Evolutionary conservation across 37 sponge, comb jelly and placozoan genomes (phyloP).

Genomic region (Petrosia ficiformis): DNA sequence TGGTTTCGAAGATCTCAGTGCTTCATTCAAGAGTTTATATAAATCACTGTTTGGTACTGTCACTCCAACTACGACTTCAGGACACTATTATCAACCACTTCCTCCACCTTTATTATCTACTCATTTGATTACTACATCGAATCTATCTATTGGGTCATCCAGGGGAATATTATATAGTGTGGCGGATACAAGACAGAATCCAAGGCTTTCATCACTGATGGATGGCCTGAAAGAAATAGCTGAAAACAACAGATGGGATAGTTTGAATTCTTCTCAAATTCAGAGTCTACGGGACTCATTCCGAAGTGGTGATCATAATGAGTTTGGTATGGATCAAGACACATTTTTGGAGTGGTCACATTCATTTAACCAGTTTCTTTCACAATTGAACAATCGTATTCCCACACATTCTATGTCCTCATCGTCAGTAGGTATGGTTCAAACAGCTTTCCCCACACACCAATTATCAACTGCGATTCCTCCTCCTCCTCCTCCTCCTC

Average conservation of each 20-base stretch:
- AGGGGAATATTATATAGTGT: not conserved
- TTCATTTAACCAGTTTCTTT: slow-evolving; percentile 67
- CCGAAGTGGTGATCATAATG: slow-evolving; percentile 36
- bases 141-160: not conserved
- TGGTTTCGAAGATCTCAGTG: slow-evolving; percentile 45
- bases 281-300: slow-evolving; percentile 54
- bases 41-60: slow-evolving; percentile 60
- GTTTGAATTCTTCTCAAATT: slow-evolving; percentile 43
- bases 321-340: slow-evolving; percentile 56
- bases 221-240: slow-evolving; percentile 65
- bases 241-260: slow-evolving; percentile 59
- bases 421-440: not conserved
- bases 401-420: not conserved
- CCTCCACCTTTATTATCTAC: not conserved
- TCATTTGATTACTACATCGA: not conserved
- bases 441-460: not conserved
- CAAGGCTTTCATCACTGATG: slow-evolving; percentile 47
- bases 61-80: not conserved
- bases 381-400: slow-evolving; percentile 22
- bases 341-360: slow-evolving; percentile 20
- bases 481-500: not conserved
- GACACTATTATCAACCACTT: not conserved
- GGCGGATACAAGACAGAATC: no score
- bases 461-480: not conserved
- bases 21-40: slow-evolving; percentile 69